Base-by-base conservation (phyloP, 2,113 vertebrate species). In the Telmatochromis brachygnathus region DNA sequence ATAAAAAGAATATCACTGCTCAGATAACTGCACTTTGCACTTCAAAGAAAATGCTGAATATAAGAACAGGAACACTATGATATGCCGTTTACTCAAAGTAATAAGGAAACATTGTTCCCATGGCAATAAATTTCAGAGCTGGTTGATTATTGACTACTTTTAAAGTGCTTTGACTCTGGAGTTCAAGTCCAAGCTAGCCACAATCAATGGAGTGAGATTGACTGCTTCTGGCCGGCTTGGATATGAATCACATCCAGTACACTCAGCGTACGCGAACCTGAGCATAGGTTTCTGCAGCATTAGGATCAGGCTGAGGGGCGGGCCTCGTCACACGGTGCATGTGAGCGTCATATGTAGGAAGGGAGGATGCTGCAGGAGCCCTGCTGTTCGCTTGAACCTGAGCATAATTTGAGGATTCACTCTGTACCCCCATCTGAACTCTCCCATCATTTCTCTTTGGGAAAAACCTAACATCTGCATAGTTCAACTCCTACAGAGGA, bases 401-500 rank as follows among this genome's bases (percentile, higher is more conserved):
- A 4, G 91, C 56, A 2, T 95, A n/a, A 11, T 89, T 68, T 55
- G 93, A 56, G 4, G 56, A 1, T 6, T 23, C 10, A 9, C 5
- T 45, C n/a, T 83, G 53, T 28, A 3, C 0, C 12, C 10, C 51
- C 9, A 13, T 7, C 28, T 89, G 55, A 8, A 88, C 55, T 11
- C 1, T 17, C 0, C 0, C 82, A 0, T 58, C 79, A 11, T 83
- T 35, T 10, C 17, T 83, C 19, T 51, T 89, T 9, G 21, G 62
- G 7, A 37, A 9, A 84, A 82, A 42, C 0, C 0, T 39, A 1
- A 93, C 3, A 2, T 93, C 88, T 53, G 89, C 88, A 23, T 96
- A 94, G 55, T 86, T 88, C 4, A 94, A 0, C 2, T 96, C 94
- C 95, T 96, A 39, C 3, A 65, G 49, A n/a, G 0, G 0, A 86